Evolutionary conservation across 2,113 vertebrate species (phyloP), one percentile per base, ranked within the genome.

Genomic region (Ondatra zibethicus): DNA sequence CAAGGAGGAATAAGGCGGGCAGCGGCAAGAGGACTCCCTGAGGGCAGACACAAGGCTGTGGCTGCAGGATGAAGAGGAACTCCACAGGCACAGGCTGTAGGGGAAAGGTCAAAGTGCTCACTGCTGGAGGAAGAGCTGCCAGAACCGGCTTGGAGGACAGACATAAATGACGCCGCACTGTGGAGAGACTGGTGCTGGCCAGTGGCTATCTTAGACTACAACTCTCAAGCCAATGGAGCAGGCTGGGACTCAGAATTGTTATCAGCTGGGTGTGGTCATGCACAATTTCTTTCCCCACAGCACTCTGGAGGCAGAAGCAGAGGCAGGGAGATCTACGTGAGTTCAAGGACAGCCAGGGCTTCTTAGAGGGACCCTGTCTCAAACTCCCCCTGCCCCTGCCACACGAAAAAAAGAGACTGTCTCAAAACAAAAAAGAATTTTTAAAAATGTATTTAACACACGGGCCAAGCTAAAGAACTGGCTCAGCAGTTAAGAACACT

Each of bases 111-210:
- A 39, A 78, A 39, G 31, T 0, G 4, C 31, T 27, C 33, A 7
- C 29, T 6, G 68, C 29, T 36, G 13, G 52, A 66, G 42, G 78
- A 5, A 6, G 80, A 42, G 21, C 1, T 3, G 36, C 39, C 50
- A 7, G 5, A 17, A 12, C 0, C 2, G 0, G 4, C 42, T 36
- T 36, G 36, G 39, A 42, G 36, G 19, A 42, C 1, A 76, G 33
- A 55, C n/a, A 31, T 0, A 47, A 27, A 0, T 47, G 61, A 25
- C 0, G 13, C 31, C n/a, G 6, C 16, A 7, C 25, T 10, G 13
- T 6, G 3, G 23, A 36, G 27, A 80, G 65, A 16, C 12, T 47
- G 45, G 10, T 2, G 5, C 29, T 9, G 39, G 47, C 17, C 0
- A 17, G 27, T 68, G 47, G 80, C 19, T 58, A 58, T 58, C 45